Percentiles rank a stretch among this genome's conserved stretches.
phyloP scores from a whole-genome alignment of 2,797 vertebrate genomes.

The Spinibarbus caldwelli region DNA sequence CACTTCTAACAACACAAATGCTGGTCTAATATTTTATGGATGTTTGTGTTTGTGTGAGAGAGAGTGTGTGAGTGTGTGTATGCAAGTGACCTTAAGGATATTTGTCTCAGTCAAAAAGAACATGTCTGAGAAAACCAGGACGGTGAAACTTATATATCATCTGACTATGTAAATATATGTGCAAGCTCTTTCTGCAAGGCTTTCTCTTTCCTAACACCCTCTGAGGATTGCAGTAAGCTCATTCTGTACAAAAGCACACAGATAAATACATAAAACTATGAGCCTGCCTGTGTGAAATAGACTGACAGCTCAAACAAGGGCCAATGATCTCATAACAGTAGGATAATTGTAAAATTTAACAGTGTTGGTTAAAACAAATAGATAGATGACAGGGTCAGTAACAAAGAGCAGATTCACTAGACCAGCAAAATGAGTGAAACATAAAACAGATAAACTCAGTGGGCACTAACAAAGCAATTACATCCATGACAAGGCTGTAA shows the following conservation, averaged over 20 bases:
- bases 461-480: slow-evolving; percentile 77
- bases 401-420: slow-evolving; percentile 38
- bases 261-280: slow-evolving; percentile 13
- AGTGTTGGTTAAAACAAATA: slow-evolving; percentile 71
- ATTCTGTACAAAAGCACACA: not conserved
- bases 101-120: not conserved
- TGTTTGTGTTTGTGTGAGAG: too few relatives aligned
- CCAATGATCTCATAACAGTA: slow-evolving; percentile 1
- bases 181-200: not conserved
- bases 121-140: not conserved
- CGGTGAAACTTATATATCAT: not conserved
- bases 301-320: slow-evolving; percentile 21
- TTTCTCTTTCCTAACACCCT: not conserved
- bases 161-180: not conserved
- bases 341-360: slow-evolving; percentile 30
- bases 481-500: slow-evolving; percentile 78
- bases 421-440: slow-evolving; percentile 67
- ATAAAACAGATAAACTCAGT: slow-evolving; percentile 77
- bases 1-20: not conserved
- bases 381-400: slow-evolving; percentile 35
- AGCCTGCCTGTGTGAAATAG: slow-evolving; percentile 46
- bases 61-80: not conserved
- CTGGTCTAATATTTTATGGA: not conserved
- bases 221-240: not conserved
- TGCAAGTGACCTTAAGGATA: not conserved